Conservation (phyloP, 1,140 invertebrate genomes). For the Drosophila ogumai region DNA sequence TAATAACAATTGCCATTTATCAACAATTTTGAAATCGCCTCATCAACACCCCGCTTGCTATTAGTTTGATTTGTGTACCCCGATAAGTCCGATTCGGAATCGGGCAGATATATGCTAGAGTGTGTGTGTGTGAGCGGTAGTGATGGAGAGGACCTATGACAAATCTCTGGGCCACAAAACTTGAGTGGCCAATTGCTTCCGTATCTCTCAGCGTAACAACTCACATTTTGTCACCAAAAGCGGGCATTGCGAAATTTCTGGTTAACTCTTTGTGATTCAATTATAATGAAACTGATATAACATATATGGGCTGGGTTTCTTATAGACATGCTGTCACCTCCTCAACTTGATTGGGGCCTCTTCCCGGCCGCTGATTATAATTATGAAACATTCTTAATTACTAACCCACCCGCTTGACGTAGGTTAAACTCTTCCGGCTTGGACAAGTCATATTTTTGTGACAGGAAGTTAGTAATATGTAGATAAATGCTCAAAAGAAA, state of each 20-base stretch:
- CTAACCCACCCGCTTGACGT: constrained; percentile 17
- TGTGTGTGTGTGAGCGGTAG: neutral
- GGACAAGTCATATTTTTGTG: constrained; percentile 27
- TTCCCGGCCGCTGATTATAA: constrained; percentile 35
- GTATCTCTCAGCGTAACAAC: constrained; percentile 39
- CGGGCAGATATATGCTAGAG: constrained; percentile 6
- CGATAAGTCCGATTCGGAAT: constrained; percentile 40
- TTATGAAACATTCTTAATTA: constrained; percentile 51
- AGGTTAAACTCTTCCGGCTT: constrained; percentile 34
- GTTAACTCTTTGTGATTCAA: constrained; percentile 60
- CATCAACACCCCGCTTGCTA: constrained; percentile 16
- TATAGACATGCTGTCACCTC: constrained; percentile 77
- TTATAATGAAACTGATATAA: constrained; percentile 65
- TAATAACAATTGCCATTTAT: constrained; percentile 69
- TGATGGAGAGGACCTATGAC: constrained; percentile 29
- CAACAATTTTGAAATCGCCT: constrained; percentile 52
- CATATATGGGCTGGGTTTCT: constrained; percentile 44
- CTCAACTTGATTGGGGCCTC: constrained; percentile 15
- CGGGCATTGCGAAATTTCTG: constrained; percentile 49
- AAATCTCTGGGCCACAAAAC: constrained; percentile 25
- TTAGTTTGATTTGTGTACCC: constrained; percentile 59
- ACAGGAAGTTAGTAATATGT: constrained; percentile 7
- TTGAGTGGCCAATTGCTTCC: constrained; percentile 44
- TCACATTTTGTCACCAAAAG: constrained; percentile 39
- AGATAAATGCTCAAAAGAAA: constrained; percentile 8